Conservation (phyloP, 92 coral and sea anemone species). For the Porites lobata region DNA sequence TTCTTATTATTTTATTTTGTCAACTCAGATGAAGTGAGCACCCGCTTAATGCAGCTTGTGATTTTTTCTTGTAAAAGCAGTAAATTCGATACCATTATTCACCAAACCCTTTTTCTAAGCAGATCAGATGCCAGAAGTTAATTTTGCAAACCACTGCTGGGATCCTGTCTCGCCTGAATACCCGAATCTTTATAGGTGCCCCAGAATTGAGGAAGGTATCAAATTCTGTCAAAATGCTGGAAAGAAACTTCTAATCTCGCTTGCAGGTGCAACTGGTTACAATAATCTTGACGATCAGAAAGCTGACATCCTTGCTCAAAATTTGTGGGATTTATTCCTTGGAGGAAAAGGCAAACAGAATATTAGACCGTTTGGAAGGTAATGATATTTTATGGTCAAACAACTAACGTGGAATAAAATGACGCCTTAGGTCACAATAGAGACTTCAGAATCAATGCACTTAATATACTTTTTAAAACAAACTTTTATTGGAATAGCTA, state of each 20-base stretch:
- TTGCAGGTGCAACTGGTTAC: slow-evolving; percentile 78
- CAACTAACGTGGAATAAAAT: no score
- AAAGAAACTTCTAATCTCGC: slow-evolving; percentile 81
- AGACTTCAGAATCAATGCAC: no score
- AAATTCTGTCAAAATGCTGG: slow-evolving; percentile 65
- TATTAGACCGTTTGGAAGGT: slow-evolving; percentile 61
- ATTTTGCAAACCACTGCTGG: slow-evolving; percentile 60
- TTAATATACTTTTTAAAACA: no score
- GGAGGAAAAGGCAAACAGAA: slow-evolving; percentile 35
- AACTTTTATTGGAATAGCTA: no score
- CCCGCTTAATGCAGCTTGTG: no score
- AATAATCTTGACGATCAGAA: slow-evolving; percentile 32
- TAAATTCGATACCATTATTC: no score
- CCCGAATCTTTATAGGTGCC: slow-evolving; percentile 70
- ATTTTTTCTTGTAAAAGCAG: no score
- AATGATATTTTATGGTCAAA: background rate
- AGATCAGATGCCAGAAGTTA: slow-evolving; percentile 64
- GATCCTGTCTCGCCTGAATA: slow-evolving; percentile 37
- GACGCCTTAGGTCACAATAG: no score
- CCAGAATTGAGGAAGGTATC: slow-evolving; percentile 72
- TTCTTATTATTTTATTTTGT: no score
- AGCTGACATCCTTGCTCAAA: slow-evolving; percentile 46
- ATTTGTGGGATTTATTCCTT: slow-evolving; percentile 68
- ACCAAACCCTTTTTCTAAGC: background rate
- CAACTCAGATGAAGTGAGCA: no score